Conservation (phyloP, 2,797 vertebrate genomes). For the Pseudocheirus occidentalis region DNA sequence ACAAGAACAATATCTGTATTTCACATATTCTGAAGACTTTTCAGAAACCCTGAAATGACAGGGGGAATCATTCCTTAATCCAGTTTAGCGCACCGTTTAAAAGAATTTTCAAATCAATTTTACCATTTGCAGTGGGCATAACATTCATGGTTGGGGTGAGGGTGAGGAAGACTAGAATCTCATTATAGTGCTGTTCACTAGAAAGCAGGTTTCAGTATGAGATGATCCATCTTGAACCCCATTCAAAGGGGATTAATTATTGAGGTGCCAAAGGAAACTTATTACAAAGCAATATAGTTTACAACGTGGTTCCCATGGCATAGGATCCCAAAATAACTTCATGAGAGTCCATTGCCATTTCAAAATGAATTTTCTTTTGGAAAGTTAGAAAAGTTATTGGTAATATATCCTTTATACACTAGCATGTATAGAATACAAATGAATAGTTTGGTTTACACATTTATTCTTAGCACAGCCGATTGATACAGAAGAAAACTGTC, state of each 20-base stretch:
- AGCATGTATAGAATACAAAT: background rate
- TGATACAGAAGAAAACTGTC: background rate
- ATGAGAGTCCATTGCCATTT: background rate
- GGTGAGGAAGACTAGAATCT: conserved; percentile 39
- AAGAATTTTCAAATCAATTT: background rate
- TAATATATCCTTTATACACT: background rate
- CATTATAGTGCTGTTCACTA: conserved; percentile 37
- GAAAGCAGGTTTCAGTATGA: background rate
- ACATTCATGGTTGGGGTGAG: conserved; percentile 46
- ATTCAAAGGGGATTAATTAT: conserved; percentile 27
- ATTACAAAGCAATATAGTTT: background rate
- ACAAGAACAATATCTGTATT: conserved; percentile 46
- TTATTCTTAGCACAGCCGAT: background rate
- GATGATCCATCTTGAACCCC: background rate
- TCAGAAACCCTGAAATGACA: conserved; percentile 67
- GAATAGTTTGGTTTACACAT: background rate
- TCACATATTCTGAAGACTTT: conserved; percentile 44
- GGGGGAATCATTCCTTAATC: conserved; percentile 50
- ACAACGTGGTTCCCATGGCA: background rate
- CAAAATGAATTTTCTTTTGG: background rate
- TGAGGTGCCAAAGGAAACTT: conserved; percentile 11
- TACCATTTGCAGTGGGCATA: conserved; percentile 3
- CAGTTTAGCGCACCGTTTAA: background rate
- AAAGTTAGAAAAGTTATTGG: background rate
- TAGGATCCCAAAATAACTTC: background rate